These are phyloP conservation scores for Bucorvus abyssinicus DNA, from an alignment of 2,797 vertebrate genomes.

Conservation along the genomic window DNA sequence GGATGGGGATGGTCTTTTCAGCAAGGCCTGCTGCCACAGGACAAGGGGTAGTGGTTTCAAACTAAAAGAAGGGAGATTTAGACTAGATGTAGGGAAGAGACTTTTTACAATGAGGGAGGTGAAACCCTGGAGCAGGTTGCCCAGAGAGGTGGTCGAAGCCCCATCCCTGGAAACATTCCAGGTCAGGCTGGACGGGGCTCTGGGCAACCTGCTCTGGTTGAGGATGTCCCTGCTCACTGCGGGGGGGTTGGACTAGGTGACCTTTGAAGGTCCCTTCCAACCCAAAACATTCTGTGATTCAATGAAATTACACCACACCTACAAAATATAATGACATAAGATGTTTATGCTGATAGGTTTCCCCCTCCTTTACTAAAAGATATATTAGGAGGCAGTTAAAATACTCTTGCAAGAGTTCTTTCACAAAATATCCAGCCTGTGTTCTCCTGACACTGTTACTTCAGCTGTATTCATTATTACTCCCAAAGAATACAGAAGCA, in stretches of 20 bases:
- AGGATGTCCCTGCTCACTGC: background rate
- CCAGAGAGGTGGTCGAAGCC: background rate
- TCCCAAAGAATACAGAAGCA: background rate
- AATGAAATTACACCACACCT: background rate
- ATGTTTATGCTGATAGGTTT: background rate
- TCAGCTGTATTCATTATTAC: background rate
- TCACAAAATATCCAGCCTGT: background rate
- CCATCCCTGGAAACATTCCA: background rate
- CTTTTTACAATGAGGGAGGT: background rate
- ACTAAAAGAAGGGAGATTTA: background rate
- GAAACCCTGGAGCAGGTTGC: background rate
- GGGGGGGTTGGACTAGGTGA: background rate
- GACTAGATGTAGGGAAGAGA: background rate
- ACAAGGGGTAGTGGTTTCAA: background rate
- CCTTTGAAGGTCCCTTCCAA: background rate
- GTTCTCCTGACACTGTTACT: background rate
- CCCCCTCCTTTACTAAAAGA: background rate
- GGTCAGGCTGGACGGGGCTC: background rate
- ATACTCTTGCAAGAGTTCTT: background rate
- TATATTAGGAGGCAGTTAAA: background rate
- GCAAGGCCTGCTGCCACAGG: background rate
- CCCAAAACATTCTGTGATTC: background rate
- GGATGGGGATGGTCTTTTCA: background rate
- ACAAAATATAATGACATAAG: background rate
- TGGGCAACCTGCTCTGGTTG: background rate